A percentile compares a stretch with the other conserved stretches of the same genome.
These are phyloP conservation scores for Ceratoteleas bidentatus DNA, from an alignment of 1,140 invertebrate genomes.

Conservation along the genomic window DNA sequence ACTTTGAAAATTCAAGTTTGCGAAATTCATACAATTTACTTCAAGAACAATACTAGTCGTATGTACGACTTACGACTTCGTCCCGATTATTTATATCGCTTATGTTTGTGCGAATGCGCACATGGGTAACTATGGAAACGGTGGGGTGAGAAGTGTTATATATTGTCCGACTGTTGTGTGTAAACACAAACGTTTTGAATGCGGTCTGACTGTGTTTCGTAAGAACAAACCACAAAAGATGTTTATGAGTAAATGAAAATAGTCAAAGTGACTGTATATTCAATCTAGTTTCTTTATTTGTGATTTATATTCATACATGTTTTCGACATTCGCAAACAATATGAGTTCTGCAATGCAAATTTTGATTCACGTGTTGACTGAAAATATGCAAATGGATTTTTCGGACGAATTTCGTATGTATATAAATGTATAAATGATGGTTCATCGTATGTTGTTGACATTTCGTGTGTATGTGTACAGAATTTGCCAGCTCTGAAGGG, in stretches of 20 bases:
- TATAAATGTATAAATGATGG: no score
- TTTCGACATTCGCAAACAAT: no score
- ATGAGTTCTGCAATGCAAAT: conserved; percentile 43
- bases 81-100: conserved; percentile 1
- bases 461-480: no score
- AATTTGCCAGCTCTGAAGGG: no score
- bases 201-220: not conserved
- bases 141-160: not conserved
- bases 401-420: conserved; percentile 51
- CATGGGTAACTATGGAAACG: conserved; percentile 55
- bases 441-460: no score
- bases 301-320: not conserved
- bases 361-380: conserved; percentile 38
- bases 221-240: not conserved
- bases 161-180: conserved; percentile 1
- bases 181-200: conserved; percentile 19
- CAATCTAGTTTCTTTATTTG: conserved; percentile 4
- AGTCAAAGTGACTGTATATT: no score
- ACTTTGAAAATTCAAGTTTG: no score
- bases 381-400: conserved; percentile 60
- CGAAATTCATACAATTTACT: no score
- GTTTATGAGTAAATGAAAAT: no score
- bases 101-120: conserved; percentile 34
- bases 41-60: no score
- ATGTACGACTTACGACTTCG: no score